phyloP scores from a whole-genome alignment of 2,113 vertebrate genomes.

The Hippopotamus amphibius region DNA sequence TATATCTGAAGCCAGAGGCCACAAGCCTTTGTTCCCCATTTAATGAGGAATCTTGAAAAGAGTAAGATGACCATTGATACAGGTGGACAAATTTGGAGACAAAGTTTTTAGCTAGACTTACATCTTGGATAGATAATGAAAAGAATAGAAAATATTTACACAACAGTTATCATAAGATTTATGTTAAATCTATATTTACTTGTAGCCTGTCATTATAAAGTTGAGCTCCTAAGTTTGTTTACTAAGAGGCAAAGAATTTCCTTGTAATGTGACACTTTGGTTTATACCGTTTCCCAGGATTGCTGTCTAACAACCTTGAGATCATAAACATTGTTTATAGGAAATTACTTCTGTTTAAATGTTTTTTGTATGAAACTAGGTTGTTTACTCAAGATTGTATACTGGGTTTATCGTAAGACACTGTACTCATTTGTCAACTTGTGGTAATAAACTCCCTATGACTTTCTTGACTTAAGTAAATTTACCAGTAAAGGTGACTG shows the following conservation, averaged over 20 bases:
- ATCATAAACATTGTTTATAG: neutral
- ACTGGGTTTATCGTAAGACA: neutral
- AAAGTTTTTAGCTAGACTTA: neutral
- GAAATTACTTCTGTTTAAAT: neutral
- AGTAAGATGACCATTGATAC: neutral
- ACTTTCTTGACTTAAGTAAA: neutral
- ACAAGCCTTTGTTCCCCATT: neutral
- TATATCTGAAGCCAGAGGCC: constrained; percentile 17
- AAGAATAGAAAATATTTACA: neutral
- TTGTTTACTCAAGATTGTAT: neutral
- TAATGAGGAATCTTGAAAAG: constrained; percentile 8
- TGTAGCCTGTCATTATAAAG: neutral
- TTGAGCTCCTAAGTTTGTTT: constrained; percentile 2
- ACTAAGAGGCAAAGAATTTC: neutral
- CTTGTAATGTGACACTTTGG: neutral
- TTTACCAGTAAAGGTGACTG: neutral
- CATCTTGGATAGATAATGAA: neutral
- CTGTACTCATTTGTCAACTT: neutral
- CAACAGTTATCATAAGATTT: neutral
- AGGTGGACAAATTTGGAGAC: neutral
- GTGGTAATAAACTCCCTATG: neutral
- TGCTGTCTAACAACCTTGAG: neutral
- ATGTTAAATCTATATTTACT: neutral
- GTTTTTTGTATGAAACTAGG: neutral
- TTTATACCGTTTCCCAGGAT: neutral